Conservation (phyloP, 1,140 invertebrate genomes). For the Saccostrea echinata region DNA sequence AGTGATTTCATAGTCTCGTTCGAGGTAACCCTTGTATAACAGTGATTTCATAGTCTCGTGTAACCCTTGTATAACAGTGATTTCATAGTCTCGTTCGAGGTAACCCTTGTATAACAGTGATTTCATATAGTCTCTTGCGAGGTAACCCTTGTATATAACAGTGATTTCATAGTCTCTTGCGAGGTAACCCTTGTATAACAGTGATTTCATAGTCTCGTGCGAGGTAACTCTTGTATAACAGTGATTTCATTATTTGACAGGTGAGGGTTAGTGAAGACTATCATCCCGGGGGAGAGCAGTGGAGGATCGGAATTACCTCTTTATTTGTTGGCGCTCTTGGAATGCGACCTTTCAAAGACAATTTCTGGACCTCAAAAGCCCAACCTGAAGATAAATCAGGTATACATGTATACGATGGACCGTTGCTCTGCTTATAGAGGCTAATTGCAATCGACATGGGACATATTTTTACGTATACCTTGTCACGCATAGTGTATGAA, state of each 20-base stretch:
- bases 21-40: too few species aligned
- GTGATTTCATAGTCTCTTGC: too few species aligned
- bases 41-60: neutral
- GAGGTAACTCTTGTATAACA: too few species aligned
- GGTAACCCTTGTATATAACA: too few species aligned
- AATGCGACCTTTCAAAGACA: conserved; percentile 76
- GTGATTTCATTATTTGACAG: neutral
- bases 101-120: neutral
- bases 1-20: too few species aligned
- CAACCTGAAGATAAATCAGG: conserved; percentile 68
- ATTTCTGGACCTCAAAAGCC: conserved; percentile 71
- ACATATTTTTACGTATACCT: too few species aligned
- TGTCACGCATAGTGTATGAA: too few species aligned
- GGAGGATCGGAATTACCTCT: conserved; percentile 74
- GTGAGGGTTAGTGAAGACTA: conserved; percentile 21
- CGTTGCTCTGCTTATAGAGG: neutral
- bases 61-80: neutral
- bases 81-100: too few species aligned
- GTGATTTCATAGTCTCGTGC: neutral
- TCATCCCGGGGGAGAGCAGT: conserved; percentile 61
- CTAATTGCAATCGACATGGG: neutral
- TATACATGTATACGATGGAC: neutral
- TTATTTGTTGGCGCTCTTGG: conserved; percentile 74
- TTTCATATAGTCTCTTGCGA: too few species aligned
- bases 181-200: too few species aligned